Percentiles rank a stretch among this genome's conserved stretches.
Conservation (phyloP, 2,113 vertebrate genomes). For the Cyanoderma ruficeps region DNA sequence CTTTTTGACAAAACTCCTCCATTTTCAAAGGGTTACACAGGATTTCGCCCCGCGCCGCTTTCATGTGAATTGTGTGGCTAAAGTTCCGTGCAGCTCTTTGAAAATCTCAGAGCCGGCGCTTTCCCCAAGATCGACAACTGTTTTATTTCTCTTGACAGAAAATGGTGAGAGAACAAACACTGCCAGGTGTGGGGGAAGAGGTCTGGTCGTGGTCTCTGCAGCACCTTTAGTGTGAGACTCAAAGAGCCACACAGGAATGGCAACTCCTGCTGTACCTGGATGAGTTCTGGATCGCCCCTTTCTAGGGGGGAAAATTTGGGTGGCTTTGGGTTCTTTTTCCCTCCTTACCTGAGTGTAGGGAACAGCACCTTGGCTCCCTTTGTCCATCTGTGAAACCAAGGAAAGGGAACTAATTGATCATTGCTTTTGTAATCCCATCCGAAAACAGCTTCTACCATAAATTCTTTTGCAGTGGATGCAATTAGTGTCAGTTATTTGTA, state of each 20-base stretch:
- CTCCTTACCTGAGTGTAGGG: accelerated
- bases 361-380: not conserved
- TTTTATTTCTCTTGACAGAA: constrained; percentile 60
- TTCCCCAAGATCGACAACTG: constrained; percentile 22
- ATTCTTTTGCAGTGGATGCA: accelerated
- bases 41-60: constrained; percentile 29
- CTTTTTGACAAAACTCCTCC: constrained; percentile 47
- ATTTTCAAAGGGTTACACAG: constrained; percentile 53
- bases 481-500: too few species aligned
- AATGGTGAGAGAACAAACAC: not conserved
- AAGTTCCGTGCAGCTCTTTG: not conserved
- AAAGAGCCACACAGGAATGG: not conserved
- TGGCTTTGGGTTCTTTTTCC: accelerated
- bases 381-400: not conserved
- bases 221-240: not conserved
- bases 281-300: accelerated
- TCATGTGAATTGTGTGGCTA: not conserved
- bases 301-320: not conserved
- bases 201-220: not conserved
- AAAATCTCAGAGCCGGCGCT: constrained; percentile 1
- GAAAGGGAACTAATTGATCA: not conserved
- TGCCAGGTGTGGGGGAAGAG: not conserved
- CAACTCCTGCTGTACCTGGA: not conserved
- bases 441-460: accelerated
- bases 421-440: accelerated